Percentiles rank a stretch among this genome's conserved stretches.
Evolutionary conservation across 2,888 invertebrate species (phyloP).

Genomic region (Philereme vetulata): DNA sequence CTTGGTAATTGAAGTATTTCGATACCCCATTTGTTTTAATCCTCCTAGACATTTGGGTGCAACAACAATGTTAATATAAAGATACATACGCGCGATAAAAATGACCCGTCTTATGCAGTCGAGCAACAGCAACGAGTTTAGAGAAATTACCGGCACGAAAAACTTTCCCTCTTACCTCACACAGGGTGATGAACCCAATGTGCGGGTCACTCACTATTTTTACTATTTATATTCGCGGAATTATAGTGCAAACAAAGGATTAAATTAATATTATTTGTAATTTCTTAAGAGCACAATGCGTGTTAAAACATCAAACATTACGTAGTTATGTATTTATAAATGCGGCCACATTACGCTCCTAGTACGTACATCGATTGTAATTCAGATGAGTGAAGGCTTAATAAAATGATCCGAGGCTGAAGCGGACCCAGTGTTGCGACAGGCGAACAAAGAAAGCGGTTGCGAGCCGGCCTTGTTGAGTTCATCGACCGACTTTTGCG

Average conservation of each 20-base stretch:
- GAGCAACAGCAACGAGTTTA: slow-evolving; percentile 11
- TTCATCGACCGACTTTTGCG: slow-evolving; percentile 82
- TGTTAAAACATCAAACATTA: slow-evolving; percentile 30
- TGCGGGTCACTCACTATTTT: slow-evolving; percentile 2
- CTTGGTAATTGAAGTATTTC: too few relatives aligned
- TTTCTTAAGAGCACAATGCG: slow-evolving; percentile 7
- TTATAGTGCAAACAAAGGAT: neutral
- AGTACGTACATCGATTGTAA: slow-evolving; percentile 53
- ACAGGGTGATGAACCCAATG: slow-evolving; percentile 25
- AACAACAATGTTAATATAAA: too few relatives aligned
- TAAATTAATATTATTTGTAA: neutral
- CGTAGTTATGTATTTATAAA: slow-evolving; percentile 36
- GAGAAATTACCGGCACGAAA: slow-evolving; percentile 20
- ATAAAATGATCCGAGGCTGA: slow-evolving; percentile 75
- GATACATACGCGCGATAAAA: slow-evolving; percentile 4
- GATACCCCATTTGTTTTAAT: too few relatives aligned
- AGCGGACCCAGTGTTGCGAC: slow-evolving; percentile 70
- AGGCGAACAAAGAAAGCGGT: slow-evolving; percentile 82
- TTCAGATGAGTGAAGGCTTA: slow-evolving; percentile 76
- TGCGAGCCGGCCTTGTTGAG: slow-evolving; percentile 77
- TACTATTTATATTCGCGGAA: neutral
- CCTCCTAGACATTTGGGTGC: too few relatives aligned
- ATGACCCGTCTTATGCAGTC: slow-evolving; percentile 8
- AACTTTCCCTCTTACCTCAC: slow-evolving; percentile 29
- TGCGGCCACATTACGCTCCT: slow-evolving; percentile 41